Evolutionary conservation across 2,113 vertebrate genomes (phyloP).

Genomic region (Cavia porcellus): DNA sequence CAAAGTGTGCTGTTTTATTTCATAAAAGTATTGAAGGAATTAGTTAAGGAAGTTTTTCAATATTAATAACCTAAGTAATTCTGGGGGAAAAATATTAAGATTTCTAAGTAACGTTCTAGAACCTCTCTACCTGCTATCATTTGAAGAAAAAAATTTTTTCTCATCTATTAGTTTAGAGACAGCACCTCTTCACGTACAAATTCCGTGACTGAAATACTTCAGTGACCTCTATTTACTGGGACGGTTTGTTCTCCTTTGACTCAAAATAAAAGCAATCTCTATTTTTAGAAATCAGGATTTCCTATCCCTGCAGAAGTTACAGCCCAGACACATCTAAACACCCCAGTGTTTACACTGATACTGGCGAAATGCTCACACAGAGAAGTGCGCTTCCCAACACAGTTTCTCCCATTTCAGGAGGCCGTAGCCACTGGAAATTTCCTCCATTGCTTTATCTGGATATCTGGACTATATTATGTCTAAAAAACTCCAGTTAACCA

Average conservation of each 20-base stretch:
- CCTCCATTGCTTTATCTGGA: background rate
- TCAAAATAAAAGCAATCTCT: slow-evolving; percentile 84
- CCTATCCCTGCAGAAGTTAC: slow-evolving; percentile 73
- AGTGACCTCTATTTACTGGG: slow-evolving; percentile 74
- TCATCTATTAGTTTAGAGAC: background rate
- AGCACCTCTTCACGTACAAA: slow-evolving; percentile 45
- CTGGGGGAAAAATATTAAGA: slow-evolving; percentile 17
- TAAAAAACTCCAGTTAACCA: slow-evolving; percentile 10
- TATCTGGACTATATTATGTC: background rate
- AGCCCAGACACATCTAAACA: slow-evolving; percentile 64
- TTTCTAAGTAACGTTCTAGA: background rate
- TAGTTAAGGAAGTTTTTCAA: background rate
- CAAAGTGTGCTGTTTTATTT: background rate
- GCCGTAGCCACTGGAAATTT: background rate
- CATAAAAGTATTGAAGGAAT: background rate
- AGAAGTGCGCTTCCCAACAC: background rate
- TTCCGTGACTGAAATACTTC: slow-evolving; percentile 59
- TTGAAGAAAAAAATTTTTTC: background rate
- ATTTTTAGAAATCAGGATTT: slow-evolving; percentile 87
- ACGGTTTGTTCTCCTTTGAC: slow-evolving; percentile 67
- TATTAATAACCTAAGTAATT: background rate
- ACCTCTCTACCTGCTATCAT: background rate
- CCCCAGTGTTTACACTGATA: slow-evolving; percentile 65
- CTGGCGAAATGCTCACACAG: slow-evolving; percentile 32
- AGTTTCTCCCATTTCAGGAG: background rate